phyloP scores from a whole-genome alignment of 2,888 invertebrate species.

The Coenonympha glycerion region DNA sequence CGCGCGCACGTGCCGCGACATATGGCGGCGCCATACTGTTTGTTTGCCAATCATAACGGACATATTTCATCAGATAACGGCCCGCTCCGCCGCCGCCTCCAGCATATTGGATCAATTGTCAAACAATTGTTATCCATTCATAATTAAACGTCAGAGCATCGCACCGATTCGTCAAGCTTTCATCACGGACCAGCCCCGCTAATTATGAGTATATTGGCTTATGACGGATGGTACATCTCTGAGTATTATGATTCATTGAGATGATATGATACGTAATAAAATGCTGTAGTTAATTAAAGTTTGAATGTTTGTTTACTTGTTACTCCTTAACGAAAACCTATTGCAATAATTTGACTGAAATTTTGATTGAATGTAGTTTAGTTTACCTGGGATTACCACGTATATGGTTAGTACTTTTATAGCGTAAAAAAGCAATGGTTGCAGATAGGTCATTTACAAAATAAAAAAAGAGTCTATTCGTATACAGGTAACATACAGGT shows the following conservation, averaged over 20 bases:
- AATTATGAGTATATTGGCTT: conserved; percentile 23
- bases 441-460: no score
- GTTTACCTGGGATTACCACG: no score
- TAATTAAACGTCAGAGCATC: conserved; percentile 60
- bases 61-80: conserved; percentile 77
- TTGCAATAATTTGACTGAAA: no score
- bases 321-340: no score
- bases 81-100: conserved; percentile 58
- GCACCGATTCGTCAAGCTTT: conserved; percentile 51
- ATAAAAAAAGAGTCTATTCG: no score
- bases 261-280: no score
- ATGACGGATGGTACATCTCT: background rate
- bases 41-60: conserved; percentile 77
- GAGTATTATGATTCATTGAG: background rate
- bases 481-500: no score
- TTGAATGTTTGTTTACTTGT: no score
- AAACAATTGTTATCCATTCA: conserved; percentile 58
- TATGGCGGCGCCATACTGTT: conserved; percentile 75
- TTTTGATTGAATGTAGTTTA: no score
- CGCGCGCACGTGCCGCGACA: conserved; percentile 73
- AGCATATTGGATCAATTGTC: conserved; percentile 65
- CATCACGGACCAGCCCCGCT: conserved; percentile 31
- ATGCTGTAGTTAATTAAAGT: no score
- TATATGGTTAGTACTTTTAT: no score
- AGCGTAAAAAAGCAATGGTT: no score